These are phyloP conservation scores for Zaprionus ghesquierei DNA, from an alignment of 1,140 invertebrate species.

Conservation along the genomic window DNA sequence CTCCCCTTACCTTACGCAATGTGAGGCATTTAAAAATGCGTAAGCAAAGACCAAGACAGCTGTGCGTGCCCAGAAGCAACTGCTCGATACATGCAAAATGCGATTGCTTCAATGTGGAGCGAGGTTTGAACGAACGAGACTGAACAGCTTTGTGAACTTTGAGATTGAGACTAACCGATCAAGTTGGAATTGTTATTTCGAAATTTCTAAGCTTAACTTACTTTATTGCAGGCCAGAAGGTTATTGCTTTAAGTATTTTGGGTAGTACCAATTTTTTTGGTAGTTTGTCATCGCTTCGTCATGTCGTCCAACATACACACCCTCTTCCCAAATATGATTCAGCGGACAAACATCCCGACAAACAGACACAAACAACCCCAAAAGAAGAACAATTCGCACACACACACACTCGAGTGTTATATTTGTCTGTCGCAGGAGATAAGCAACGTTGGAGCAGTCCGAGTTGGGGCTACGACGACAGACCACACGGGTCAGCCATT, in stretches of 20 bases:
- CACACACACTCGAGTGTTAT: slow-evolving; percentile 7
- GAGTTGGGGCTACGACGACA: neutral
- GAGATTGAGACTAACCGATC: neutral
- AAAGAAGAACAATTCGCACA: neutral
- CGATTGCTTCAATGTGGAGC: neutral
- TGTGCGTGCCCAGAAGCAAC: slow-evolving; percentile 6
- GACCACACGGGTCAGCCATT: slow-evolving; percentile 6
- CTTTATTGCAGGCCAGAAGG: neutral
- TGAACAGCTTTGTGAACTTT: neutral
- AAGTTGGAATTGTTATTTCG: neutral
- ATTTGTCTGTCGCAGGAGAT: slow-evolving; percentile 48
- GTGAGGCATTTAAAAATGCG: slow-evolving; percentile 28
- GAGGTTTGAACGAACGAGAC: neutral
- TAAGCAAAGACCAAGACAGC: neutral
- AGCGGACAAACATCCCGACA: slow-evolving; percentile 56
- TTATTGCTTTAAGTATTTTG: neutral
- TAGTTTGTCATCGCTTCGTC: slow-evolving; percentile 8
- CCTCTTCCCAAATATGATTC: slow-evolving; percentile 39
- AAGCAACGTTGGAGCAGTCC: slow-evolving; percentile 12
- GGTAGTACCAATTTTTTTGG: neutral
- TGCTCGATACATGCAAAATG: neutral
- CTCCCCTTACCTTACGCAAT: slow-evolving; percentile 27
- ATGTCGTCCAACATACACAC: neutral
- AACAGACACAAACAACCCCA: slow-evolving; percentile 23
- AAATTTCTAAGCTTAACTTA: no score